Evolutionary conservation across 2,113 vertebrate genomes (phyloP).

Genomic region (human): GRCh38 chr14:38124001-38124500

Average conservation of each 20-base stretch:
- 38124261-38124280: conserved; percentile 13
- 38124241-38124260: neutral
- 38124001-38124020: neutral
- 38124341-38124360: neutral
- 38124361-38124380: neutral
- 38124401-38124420: neutral
- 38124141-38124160: neutral
- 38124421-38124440: neutral
- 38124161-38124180: neutral
- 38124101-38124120: neutral
- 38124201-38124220: neutral
- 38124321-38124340: neutral
- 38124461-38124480: conserved; percentile 6
- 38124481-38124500: neutral
- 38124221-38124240: neutral
- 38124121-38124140: neutral
- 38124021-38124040: neutral
- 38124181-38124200: neutral
- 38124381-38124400: neutral
- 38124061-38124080: neutral
- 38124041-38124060: neutral
- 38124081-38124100: neutral
- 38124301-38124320: neutral
- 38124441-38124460: neutral
- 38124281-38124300: neutral